phyloP scores from a whole-genome alignment of 2,888 invertebrate species.

The Amorpha juglandis region DNA sequence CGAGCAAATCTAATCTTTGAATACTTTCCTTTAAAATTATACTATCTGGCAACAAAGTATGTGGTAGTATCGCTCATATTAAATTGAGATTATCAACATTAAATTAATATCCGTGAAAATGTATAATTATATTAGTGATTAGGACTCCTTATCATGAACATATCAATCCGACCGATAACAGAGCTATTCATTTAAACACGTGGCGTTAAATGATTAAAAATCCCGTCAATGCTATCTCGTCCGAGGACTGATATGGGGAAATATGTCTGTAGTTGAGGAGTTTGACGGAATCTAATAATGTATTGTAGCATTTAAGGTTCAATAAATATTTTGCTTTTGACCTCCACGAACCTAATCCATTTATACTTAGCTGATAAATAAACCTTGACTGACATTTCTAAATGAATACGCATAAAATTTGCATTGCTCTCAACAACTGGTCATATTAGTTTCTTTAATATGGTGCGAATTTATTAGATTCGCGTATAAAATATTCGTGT shows the following conservation, averaged over 20 bases:
- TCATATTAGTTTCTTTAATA: background rate
- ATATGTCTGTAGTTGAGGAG: too few relatives aligned
- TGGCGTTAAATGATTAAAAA: background rate
- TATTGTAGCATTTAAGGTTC: too few relatives aligned
- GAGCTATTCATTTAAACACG: background rate
- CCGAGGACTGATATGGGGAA: too few relatives aligned
- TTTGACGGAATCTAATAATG: too few relatives aligned
- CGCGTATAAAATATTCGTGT: background rate
- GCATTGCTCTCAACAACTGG: too few relatives aligned
- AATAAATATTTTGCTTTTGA: background rate
- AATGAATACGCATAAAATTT: background rate
- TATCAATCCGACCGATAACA: background rate
- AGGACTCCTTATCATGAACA: background rate
- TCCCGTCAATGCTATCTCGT: too few relatives aligned
- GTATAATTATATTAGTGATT: background rate
- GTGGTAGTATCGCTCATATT: background rate
- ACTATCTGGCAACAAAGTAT: background rate
- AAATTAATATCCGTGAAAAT: background rate
- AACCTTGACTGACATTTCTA: too few relatives aligned
- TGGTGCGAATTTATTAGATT: background rate
- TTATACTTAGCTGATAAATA: too few relatives aligned
- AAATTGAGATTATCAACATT: background rate
- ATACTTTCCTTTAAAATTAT: background rate
- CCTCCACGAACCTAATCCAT: too few relatives aligned
- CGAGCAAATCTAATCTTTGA: too few relatives aligned